Percentiles rank a stretch among this genome's conserved stretches.
Conservation (phyloP, 2,113 vertebrate species). For the Hippocampus barbouri region DNA sequence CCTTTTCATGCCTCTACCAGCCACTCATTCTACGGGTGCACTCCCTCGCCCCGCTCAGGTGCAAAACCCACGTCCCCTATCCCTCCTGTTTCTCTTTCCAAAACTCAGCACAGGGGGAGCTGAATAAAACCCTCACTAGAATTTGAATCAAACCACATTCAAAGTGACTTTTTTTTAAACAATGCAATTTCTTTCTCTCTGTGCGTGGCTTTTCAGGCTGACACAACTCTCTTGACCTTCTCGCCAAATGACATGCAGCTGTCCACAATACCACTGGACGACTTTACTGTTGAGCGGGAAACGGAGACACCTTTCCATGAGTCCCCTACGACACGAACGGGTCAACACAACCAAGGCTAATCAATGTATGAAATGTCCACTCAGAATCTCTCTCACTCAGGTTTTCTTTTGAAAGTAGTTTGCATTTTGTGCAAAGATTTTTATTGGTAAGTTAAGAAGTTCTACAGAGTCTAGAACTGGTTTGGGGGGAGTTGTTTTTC, state of each 20-base stretch:
- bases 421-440: conserved; percentile 71
- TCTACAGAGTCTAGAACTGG: conserved; percentile 48
- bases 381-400: conserved; percentile 82
- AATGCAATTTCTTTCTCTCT: neutral
- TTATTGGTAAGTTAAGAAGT: conserved; percentile 57
- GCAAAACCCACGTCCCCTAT: no score
- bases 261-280: conserved; percentile 78
- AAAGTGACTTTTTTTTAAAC: no score
- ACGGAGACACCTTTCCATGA: conserved; percentile 56
- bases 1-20: no score
- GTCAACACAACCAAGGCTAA: conserved; percentile 63
- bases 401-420: conserved; percentile 77
- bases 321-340: conserved; percentile 38
- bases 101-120: no score
- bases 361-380: conserved; percentile 63
- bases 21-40: no score
- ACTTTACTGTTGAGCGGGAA: conserved; percentile 75
- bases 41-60: no score
- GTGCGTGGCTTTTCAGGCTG: conserved; percentile 51
- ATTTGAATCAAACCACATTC: no score
- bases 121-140: no score
- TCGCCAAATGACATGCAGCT: conserved; percentile 75
- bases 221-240: conserved; percentile 35
- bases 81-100: no score
- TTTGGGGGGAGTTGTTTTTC: conserved; percentile 22